These are phyloP conservation scores for Menidia beryllina DNA, from an alignment of 2,113 vertebrate genomes.

Conservation along the genomic window DNA sequence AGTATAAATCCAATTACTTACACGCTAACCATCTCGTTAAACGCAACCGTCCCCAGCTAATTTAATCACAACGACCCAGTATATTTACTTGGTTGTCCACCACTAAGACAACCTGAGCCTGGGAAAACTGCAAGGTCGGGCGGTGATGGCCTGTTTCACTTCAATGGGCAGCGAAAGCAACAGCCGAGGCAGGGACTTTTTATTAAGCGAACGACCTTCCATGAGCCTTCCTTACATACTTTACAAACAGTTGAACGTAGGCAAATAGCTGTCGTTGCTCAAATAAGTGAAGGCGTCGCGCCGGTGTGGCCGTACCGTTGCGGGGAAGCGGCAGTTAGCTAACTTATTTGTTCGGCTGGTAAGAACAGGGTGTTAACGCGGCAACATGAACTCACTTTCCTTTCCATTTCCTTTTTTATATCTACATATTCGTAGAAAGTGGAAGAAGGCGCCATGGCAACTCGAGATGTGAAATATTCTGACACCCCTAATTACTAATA, in stretches of 20 bases:
- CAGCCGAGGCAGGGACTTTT: slow-evolving; percentile 14
- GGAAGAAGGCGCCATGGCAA: not conserved
- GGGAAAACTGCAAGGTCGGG: slow-evolving; percentile 72
- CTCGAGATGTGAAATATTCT: not conserved
- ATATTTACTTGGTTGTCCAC: slow-evolving; percentile 23
- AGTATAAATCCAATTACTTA: slow-evolving; percentile 76
- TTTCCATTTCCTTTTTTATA: not conserved
- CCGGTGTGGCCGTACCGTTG: slow-evolving; percentile 40
- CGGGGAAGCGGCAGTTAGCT: slow-evolving; percentile 40
- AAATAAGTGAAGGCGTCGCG: slow-evolving; percentile 34
- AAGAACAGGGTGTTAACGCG: slow-evolving; percentile 60
- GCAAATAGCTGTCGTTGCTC: slow-evolving; percentile 4
- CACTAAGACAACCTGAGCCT: not conserved
- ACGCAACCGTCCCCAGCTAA: slow-evolving; percentile 49
- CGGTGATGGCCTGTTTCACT: slow-evolving; percentile 61
- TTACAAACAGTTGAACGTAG: not conserved
- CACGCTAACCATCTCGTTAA: slow-evolving; percentile 73
- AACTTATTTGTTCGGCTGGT: slow-evolving; percentile 53
- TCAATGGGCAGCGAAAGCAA: slow-evolving; percentile 35
- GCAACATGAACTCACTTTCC: slow-evolving; percentile 1
- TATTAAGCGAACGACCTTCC: not conserved
- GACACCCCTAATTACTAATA: not conserved
- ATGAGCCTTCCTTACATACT: too few species aligned
- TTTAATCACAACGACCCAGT: slow-evolving; percentile 43
- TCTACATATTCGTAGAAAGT: not conserved